These are phyloP conservation scores for Bombus vancouverensis DNA, from an alignment of 1,140 invertebrate species.

Conservation along the genomic window DNA sequence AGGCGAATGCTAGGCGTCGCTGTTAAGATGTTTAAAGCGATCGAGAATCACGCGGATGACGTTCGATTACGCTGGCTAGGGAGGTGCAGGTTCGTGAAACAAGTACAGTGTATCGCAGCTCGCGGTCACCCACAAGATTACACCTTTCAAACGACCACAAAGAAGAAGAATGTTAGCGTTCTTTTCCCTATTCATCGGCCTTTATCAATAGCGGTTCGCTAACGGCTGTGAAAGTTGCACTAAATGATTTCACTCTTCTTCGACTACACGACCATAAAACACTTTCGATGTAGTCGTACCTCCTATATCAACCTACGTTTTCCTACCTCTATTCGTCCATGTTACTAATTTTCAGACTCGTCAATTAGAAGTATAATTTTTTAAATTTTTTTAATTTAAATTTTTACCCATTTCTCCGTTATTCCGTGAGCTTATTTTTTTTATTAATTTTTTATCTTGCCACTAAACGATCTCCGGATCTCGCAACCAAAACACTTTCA, in stretches of 20 bases:
- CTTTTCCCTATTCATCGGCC: slow-evolving; percentile 56
- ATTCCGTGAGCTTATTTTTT: too few relatives aligned
- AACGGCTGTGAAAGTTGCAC: slow-evolving; percentile 17
- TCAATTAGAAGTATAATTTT: too few relatives aligned
- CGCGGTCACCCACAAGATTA: slow-evolving; percentile 75
- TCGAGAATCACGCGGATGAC: slow-evolving; percentile 33
- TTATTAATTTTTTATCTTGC: too few relatives aligned
- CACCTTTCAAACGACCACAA: slow-evolving; percentile 61
- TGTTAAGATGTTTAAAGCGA: neutral
- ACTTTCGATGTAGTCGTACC: neutral
- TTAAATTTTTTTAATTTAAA: too few relatives aligned
- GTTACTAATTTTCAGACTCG: neutral
- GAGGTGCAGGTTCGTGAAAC: slow-evolving; percentile 1
- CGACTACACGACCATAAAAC: neutral
- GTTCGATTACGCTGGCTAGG: slow-evolving; percentile 61
- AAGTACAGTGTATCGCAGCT: slow-evolving; percentile 22
- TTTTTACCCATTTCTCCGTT: too few relatives aligned
- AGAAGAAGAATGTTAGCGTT: neutral
- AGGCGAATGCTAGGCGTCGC: neutral
- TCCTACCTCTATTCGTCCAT: neutral
- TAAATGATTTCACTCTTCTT: slow-evolving; percentile 15
- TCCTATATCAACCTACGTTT: neutral
- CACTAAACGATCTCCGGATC: too few relatives aligned
- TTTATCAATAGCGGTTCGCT: slow-evolving; percentile 66
- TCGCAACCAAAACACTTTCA: too few relatives aligned